Conservation (phyloP, 2,888 invertebrate genomes). For the Machimus atricapillus region DNA sequence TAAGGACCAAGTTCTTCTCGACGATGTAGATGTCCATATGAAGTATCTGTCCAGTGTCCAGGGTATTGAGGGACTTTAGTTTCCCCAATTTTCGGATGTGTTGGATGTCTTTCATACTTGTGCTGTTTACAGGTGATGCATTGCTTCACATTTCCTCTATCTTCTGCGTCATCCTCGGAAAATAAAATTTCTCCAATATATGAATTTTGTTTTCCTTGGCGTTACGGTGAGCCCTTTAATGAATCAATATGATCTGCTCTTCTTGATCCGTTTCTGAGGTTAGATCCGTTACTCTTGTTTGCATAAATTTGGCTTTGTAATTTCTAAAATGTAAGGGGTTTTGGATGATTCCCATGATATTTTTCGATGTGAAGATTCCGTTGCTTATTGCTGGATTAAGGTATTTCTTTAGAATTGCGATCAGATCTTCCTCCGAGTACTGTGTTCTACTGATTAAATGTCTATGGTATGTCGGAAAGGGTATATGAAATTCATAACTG, state of each 20-base stretch:
- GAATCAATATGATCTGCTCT: neutral
- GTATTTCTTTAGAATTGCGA: neutral
- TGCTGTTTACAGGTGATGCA: conserved; percentile 43
- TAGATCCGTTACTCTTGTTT: neutral
- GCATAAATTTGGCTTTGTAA: neutral
- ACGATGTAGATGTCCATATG: conserved; percentile 25
- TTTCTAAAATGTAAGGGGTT: conserved; percentile 5
- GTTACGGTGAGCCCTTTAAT: neutral
- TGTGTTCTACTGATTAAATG: neutral
- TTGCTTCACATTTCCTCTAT: conserved; percentile 41
- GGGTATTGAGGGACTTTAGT: neutral
- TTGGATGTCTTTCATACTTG: conserved; percentile 42
- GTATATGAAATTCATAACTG: neutral
- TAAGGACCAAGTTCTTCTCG: conserved; percentile 37
- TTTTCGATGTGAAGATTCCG: neutral
- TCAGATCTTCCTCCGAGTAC: neutral
- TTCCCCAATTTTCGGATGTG: neutral
- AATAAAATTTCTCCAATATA: conserved; percentile 43
- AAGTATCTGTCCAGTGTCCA: neutral
- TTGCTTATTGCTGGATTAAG: neutral
- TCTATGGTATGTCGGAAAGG: neutral
- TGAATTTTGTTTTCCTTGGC: conserved; percentile 12
- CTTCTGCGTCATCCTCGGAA: conserved; percentile 42
- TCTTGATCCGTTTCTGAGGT: neutral
- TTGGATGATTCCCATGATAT: conserved; percentile 1